Base-by-base conservation (phyloP, 2,888 invertebrate genomes). In the Seira musarum region DNA sequence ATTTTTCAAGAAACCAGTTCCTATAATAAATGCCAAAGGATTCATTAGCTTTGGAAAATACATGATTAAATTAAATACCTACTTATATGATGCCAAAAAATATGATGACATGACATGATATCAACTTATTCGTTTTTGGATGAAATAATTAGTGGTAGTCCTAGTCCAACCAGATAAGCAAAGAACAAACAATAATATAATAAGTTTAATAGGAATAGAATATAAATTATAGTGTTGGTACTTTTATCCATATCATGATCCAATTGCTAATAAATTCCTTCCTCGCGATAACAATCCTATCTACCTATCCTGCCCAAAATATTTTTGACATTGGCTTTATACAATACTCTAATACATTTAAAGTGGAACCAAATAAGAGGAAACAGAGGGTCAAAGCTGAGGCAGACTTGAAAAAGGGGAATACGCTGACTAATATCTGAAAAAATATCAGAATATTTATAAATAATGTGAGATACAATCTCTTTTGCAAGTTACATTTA, bases 341-440 rank as follows among this genome's bases (percentile, higher is more conserved):
- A n/a, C n/a, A n/a, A n/a, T 30, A 25, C 35, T 70, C 69, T 80
- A 74, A 69, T 74, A 69, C 70, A 65, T 69, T 80, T 80, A 79
- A 66, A 65, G 70, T 70, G 65, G 24, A 65, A 69, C 80, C 70
- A 80, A 70, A 30, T 30, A 30, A 65, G 70, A 74, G 70, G 74
- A 80, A 74, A 74, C 57, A 68, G 72, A 74, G 80, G 80, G 80
- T 80, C 80, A 80, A 64, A 74, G 15, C 17, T 80, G 80, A 74
- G 74, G 74, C 69, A 73, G 53, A 49, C 60, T n/a, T n/a, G 49
- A 49, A 30, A 30, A 30, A 30, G 8, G 30, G 30, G 30, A 30
- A 30, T 30, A 2, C 8, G 30, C 30, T 13, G 53, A 53, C 15
- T 53, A 13, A 53, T n/a, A 53, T 53, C 53, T 53, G 53, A 15